Evolutionary conservation across 2,888 invertebrate species (phyloP), one percentile per base, ranked within the genome.

Genomic region (Agrilus mali): DNA sequence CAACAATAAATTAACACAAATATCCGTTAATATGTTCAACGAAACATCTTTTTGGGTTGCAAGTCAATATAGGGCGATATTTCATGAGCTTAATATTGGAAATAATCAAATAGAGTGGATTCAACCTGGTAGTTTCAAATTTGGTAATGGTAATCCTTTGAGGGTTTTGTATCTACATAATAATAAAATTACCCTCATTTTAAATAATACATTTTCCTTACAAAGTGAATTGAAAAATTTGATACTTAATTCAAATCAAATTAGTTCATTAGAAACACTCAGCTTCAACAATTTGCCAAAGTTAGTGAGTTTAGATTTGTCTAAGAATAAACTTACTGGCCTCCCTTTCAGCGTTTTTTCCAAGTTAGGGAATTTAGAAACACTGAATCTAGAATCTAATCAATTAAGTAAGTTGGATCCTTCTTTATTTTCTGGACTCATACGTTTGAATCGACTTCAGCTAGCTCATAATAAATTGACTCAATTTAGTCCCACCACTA

Each of bases 391-490:
- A 13, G 37, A 42, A 14, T 1, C 15, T 7, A 48, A 48, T 34
- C 10, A 31, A 1, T 16, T 48, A 32, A 41, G 35, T 3, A 33
- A 22, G 2, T 38, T 48, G 20, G 7, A 40, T 2, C 7, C 17
- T 17, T 35, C 39, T 13, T 34, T 38, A 4, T 48, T 48, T 38
- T 36, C 45, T 7, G 48, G 48, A 7, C 41, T 48, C 16, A 16
- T 32, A 2, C n/a, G 38, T 8, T 33, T 48, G 4, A 13, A 20
- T 4, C 37, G 39, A 31, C 22, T 48, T 10, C 43, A 48, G 12
- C 32, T 48, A 10, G 43, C 48, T 10, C 34, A 43, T 14, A 48
- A 48, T 31, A 40, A 40, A 33, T 40, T 47, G 2, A 33, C 14
- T 35, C 14, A 22, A 10, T 31, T 48, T 2, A 41, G 42, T 14